Conservation (phyloP, 1,140 invertebrate species). For the Drosophila sulfurigaster region DNA sequence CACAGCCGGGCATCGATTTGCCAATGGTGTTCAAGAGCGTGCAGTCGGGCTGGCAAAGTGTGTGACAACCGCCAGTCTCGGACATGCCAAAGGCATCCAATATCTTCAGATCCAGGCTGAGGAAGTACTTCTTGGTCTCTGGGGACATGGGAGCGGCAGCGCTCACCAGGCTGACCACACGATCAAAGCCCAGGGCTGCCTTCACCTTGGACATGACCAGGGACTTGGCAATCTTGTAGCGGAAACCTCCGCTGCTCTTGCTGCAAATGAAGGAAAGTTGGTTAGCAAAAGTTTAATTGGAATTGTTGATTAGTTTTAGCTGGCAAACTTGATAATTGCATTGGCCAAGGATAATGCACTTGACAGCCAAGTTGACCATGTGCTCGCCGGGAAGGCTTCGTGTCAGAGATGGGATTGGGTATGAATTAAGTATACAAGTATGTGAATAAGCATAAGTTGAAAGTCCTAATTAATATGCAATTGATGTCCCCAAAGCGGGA, state of each 20-base stretch:
- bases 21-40: conserved; percentile 90
- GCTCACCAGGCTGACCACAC: conserved; percentile 89
- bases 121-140: conserved; percentile 95
- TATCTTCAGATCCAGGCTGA: conserved; percentile 93
- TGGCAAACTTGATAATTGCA: conserved; percentile 24
- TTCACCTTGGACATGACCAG: conserved; percentile 89
- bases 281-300: neutral
- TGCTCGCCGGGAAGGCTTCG: neutral
- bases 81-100: conserved; percentile 95
- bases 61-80: conserved; percentile 92
- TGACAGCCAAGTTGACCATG: neutral
- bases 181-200: conserved; percentile 91
- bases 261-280: conserved; percentile 59
- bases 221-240: conserved; percentile 81
- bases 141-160: conserved; percentile 94
- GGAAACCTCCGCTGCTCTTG: conserved; percentile 74
- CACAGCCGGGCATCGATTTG: conserved; percentile 87
- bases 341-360: conserved; percentile 32
- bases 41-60: conserved; percentile 86
- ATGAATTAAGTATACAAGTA: too few species aligned
- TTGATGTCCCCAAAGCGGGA: too few species aligned
- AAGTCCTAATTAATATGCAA: too few species aligned
- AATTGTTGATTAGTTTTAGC: too few species aligned
- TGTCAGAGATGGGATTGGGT: neutral
- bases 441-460: too few species aligned